Evolutionary conservation across 1,140 invertebrate species (phyloP).

Genomic region (Zophobas atratus): DNA sequence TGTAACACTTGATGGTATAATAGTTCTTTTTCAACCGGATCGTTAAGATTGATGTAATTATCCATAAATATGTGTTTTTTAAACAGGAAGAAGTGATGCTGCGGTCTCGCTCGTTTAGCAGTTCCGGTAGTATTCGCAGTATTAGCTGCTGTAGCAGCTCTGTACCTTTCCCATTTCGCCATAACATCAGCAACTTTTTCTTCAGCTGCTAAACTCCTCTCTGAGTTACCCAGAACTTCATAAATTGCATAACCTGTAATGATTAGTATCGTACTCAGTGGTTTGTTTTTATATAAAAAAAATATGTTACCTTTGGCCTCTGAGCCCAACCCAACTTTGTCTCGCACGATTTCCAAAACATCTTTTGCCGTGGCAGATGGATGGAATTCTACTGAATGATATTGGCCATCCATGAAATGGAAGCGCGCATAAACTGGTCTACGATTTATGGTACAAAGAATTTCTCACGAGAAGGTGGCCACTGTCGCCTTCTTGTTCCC

Average conservation of each 20-base stretch:
- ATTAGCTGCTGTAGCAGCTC: constrained; percentile 73
- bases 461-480: constrained; percentile 94
- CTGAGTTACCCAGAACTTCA: constrained; percentile 79
- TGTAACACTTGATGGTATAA: constrained; percentile 97
- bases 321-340: constrained; percentile 91
- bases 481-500: constrained; percentile 88
- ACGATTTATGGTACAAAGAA: constrained; percentile 92
- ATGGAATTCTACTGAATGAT: constrained; percentile 95
- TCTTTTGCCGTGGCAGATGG: constrained; percentile 94
- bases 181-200: constrained; percentile 96
- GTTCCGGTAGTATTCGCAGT: constrained; percentile 62
- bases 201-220: constrained; percentile 85
- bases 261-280: constrained; percentile 4
- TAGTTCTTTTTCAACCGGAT: constrained; percentile 95
- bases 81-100: constrained; percentile 82
- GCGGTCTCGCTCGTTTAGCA: constrained; percentile 68
- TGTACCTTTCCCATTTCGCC: constrained; percentile 94
- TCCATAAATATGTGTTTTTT: constrained; percentile 96
- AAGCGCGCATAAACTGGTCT: constrained; percentile 93
- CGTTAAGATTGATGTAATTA: constrained; percentile 86
- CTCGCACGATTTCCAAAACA: constrained; percentile 90
- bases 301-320: constrained; percentile 77
- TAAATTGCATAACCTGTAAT: constrained; percentile 72
- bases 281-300: constrained; percentile 6
- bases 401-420: constrained; percentile 95